Percentiles rank a stretch among this genome's conserved stretches.
Conservation (phyloP, 2,113 vertebrate genomes). For the Hiodon alosoides region DNA sequence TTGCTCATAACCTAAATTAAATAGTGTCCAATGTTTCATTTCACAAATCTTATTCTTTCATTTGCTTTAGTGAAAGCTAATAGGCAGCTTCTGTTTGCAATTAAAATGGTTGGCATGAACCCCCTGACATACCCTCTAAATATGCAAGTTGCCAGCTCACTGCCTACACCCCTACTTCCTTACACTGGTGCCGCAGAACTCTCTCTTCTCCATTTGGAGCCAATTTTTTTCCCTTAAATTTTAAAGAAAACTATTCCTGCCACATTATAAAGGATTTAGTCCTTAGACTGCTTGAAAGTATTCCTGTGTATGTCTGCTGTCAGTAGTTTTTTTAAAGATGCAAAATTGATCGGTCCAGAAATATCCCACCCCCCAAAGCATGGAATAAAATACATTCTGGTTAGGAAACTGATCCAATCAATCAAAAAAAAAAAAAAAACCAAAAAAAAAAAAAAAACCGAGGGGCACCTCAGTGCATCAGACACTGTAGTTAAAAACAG, state of each 20-base stretch:
- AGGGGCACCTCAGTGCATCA: constrained; percentile 50
- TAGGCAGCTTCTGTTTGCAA: constrained; percentile 61
- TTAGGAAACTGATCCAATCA: constrained; percentile 34
- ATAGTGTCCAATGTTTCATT: constrained; percentile 38
- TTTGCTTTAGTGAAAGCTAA: constrained; percentile 41
- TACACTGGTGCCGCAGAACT: constrained; percentile 56
- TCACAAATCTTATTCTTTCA: constrained; percentile 37
- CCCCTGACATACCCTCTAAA: constrained; percentile 47
- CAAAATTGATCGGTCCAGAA: constrained; percentile 38
- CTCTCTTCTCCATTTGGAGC: constrained; percentile 53
- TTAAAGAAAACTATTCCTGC: constrained; percentile 50
- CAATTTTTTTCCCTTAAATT: constrained; percentile 55
- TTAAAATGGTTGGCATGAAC: constrained; percentile 57
- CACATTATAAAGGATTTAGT: constrained; percentile 48
- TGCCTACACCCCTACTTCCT: constrained; percentile 41
- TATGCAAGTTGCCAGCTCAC: constrained; percentile 39
- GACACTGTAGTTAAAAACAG: constrained; percentile 50
- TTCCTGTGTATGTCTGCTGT: constrained; percentile 60
- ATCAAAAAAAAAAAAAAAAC: constrained; percentile 56
- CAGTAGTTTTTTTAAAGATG: constrained; percentile 51
- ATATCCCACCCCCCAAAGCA: too few species aligned
- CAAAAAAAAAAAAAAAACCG: constrained; percentile 52
- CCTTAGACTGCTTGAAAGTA: constrained; percentile 51
- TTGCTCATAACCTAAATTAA: constrained; percentile 37
- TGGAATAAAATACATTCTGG: too few species aligned